Conservation (phyloP, 2,888 invertebrate genomes). For the Polydrusus cervinus region DNA sequence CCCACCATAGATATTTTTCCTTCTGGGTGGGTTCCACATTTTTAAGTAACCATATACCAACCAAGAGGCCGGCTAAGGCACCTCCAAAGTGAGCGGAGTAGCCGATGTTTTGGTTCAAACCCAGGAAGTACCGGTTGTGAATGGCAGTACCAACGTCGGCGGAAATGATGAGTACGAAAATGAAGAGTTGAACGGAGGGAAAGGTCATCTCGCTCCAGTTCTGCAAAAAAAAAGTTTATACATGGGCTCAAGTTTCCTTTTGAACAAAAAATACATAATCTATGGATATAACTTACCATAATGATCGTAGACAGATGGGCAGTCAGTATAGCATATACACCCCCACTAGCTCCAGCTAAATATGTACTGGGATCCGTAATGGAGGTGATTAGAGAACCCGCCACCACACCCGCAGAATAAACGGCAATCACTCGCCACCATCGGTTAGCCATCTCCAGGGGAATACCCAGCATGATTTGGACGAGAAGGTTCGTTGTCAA, state of each 20-base stretch:
- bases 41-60: conserved; percentile 78
- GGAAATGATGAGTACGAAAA: conserved; percentile 85
- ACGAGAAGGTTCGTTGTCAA: conserved; percentile 92
- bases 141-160: conserved; percentile 92
- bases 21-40: conserved; percentile 77
- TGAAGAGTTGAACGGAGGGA: conserved; percentile 88
- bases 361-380: conserved; percentile 85
- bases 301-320: conserved; percentile 95
- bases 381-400: conserved; percentile 89
- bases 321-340: conserved; percentile 94
- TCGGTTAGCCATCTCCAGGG: conserved; percentile 96
- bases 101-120: conserved; percentile 85
- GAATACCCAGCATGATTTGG: conserved; percentile 93
- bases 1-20: conserved; percentile 79
- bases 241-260: no score
- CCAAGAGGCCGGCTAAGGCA: conserved; percentile 86
- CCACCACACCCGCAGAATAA: conserved; percentile 88
- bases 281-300: conserved; percentile 82
- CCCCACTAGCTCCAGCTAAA: conserved; percentile 95
- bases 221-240: conserved; percentile 75
- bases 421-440: conserved; percentile 93
- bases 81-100: conserved; percentile 93
- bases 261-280: no score
- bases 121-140: conserved; percentile 85
- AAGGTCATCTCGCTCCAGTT: conserved; percentile 89